A percentile compares a stretch with the other conserved stretches of the same genome.
Conservation (phyloP, 2,113 vertebrate genomes). For the Nematolebias whitei region DNA sequence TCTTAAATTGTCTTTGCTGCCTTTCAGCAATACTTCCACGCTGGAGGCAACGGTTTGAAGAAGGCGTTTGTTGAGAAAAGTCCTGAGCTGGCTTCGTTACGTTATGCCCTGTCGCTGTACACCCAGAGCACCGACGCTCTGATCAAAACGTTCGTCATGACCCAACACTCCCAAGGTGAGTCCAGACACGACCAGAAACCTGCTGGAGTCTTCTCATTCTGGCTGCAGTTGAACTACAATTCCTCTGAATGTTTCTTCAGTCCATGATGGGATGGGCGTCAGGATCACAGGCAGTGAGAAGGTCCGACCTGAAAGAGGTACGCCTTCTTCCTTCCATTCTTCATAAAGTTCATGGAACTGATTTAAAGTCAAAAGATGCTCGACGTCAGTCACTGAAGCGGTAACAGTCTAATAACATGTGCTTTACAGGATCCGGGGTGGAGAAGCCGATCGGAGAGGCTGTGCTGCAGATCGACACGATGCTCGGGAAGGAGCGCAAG, state of each 20-base stretch:
- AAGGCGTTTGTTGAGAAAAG: conserved; percentile 96
- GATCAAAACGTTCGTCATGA: conserved; percentile 94
- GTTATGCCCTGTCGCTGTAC: conserved; percentile 94
- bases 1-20: not conserved
- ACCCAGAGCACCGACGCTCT: conserved; percentile 95
- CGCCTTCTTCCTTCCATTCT: conserved; percentile 29
- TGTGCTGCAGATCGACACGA: conserved; percentile 90
- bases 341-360: not conserved
- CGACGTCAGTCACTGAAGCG: too few relatives aligned
- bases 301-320: conserved; percentile 89
- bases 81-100: conserved; percentile 89
- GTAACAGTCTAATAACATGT: conserved; percentile 6
- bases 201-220: not conserved
- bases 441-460: conserved; percentile 93
- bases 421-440: conserved; percentile 85
- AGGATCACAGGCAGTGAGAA: conserved; percentile 93
- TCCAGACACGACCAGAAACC: conserved; percentile 1
- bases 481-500: conserved; percentile 93
- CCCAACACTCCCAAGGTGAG: conserved; percentile 93
- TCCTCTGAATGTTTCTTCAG: conserved; percentile 72
- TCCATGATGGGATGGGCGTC: conserved; percentile 94
- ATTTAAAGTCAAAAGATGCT: not conserved
- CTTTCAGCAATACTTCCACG: conserved; percentile 94
- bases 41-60: conserved; percentile 95
- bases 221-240: not conserved